Percentiles rank a stretch among this genome's conserved stretches.
Evolutionary conservation across 2,888 invertebrate genomes (phyloP).

Genomic region (Hecatera dysodea): DNA sequence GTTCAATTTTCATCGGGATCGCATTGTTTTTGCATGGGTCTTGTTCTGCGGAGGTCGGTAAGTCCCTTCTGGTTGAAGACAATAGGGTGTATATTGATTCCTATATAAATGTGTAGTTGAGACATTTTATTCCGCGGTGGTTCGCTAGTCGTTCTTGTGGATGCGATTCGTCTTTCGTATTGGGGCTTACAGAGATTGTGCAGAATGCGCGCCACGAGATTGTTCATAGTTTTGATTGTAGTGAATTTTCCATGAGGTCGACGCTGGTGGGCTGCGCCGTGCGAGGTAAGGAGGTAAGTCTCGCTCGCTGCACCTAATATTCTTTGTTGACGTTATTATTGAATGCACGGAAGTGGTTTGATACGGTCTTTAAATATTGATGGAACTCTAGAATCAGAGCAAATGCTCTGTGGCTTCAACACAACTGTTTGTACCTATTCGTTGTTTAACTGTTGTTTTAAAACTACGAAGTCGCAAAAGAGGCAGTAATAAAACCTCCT

Average conservation of each 20-base stretch:
- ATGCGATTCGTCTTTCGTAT: slow-evolving; percentile 81
- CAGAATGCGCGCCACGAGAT: slow-evolving; percentile 47
- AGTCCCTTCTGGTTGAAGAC: slow-evolving; percentile 69
- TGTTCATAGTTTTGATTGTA: slow-evolving; percentile 58
- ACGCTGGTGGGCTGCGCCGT: slow-evolving; percentile 32
- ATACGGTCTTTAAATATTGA: slow-evolving; percentile 52
- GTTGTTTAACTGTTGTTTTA: slow-evolving; percentile 9
- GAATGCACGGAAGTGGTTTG: slow-evolving; percentile 41
- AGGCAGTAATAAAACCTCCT: slow-evolving; percentile 30
- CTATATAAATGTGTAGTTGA: slow-evolving; percentile 69
- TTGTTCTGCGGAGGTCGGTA: slow-evolving; percentile 59
- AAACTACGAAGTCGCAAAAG: slow-evolving; percentile 13
- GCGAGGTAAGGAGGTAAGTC: slow-evolving; percentile 36
- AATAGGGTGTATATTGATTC: slow-evolving; percentile 77
- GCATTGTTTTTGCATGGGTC: slow-evolving; percentile 68
- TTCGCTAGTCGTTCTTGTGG: slow-evolving; percentile 74
- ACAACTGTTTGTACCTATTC: slow-evolving; percentile 5
- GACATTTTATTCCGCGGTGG: slow-evolving; percentile 67
- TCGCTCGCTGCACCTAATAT: slow-evolving; percentile 33
- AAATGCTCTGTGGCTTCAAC: slow-evolving; percentile 8
- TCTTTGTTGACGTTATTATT: slow-evolving; percentile 51
- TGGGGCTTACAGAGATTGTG: slow-evolving; percentile 76
- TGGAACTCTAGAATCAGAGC: slow-evolving; percentile 18
- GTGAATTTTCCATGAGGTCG: slow-evolving; percentile 61
- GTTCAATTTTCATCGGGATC: slow-evolving; percentile 77